Evolutionary conservation across 1,140 invertebrate genomes (phyloP), one percentile per base, ranked within the genome.

Genomic region (Drosophila lini): DNA sequence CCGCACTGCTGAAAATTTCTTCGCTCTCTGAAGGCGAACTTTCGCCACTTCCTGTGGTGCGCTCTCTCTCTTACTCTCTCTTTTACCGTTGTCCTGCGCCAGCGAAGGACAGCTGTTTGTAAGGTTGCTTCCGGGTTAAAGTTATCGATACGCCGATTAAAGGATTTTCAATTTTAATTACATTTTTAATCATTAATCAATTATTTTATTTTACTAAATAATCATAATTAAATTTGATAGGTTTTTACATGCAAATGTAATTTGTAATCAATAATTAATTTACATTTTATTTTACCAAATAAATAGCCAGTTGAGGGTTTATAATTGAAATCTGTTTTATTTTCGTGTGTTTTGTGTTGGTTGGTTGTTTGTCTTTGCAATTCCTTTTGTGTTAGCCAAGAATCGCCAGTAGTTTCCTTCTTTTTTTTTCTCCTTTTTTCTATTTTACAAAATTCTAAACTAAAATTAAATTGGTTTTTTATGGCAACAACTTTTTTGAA

Each of bases 361-460:
- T 45, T 71, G 59, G 53, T 52, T 48, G 32, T 65, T 79, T 36
- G 45, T 68, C 40, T 61, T 58, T 61, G 31, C 42, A 62, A 65
- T 68, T 59, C 47, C 57, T 42, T 58, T 42, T 25, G 53, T 59
- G 31, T 40, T 36, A 13, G 63, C 50, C 50, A 62, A 59, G 47
- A 81, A 64, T 40, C 63, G 74, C 62, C 47, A 58, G 44, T 81
- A 42, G 50, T 42, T 38, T 1, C 5, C 10, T 31, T 48, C 22
- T 25, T 25, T 41, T n/a, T 42, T 22, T n/a, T 42, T 22, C 42
- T 57, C 28, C 10, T 40, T 48, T 32, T 77, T 70, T 60, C 74
- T 81, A 80, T 74, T 80, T 88, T 88, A 88, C 77, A 88, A 71
- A 78, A 78, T 83, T 63, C 73, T 83, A 89, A 61, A 80, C 74